A percentile compares a stretch with the other conserved stretches of the same genome.
Conservation (phyloP, 2,888 invertebrate species). For the Plutella xylostella region DNA sequence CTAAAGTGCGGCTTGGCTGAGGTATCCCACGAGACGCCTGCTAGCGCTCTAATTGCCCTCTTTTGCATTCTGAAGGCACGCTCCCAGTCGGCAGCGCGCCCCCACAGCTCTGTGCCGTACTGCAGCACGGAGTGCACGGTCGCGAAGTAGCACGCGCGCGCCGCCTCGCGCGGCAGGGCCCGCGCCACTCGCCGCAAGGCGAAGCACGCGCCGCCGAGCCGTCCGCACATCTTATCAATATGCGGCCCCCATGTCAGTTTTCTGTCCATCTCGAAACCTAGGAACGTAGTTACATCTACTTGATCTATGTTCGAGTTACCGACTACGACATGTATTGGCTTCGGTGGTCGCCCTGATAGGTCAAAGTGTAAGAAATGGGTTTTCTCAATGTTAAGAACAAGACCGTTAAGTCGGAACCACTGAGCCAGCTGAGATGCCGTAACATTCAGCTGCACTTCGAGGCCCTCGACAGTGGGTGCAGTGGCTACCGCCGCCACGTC, state of each 20-base stretch:
- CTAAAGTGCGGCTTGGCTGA: background rate
- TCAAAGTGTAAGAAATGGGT: too few relatives aligned
- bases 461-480: too few relatives aligned
- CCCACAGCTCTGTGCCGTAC: conserved; percentile 9
- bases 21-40: background rate
- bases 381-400: too few relatives aligned
- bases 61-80: conserved; percentile 11
- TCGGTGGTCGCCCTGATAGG: too few relatives aligned
- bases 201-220: conserved; percentile 7
- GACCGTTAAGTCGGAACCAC: too few relatives aligned
- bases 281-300: background rate
- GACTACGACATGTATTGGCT: too few relatives aligned
- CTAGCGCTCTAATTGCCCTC: background rate
- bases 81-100: conserved; percentile 9
- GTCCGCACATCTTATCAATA: conserved; percentile 6
- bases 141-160: conserved; percentile 10
- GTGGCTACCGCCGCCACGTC: too few relatives aligned
- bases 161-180: background rate
- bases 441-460: too few relatives aligned
- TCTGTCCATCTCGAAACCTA: conserved; percentile 9
- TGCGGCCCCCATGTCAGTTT: conserved; percentile 5
- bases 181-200: conserved; percentile 5
- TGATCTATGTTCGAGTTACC: background rate
- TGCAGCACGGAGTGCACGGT: conserved; percentile 11
- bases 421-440: too few relatives aligned